Percentiles rank a stretch among this genome's conserved stretches.
phyloP scores from a whole-genome alignment of 2,113 vertebrate species.

The Ceyx melanurus region DNA sequence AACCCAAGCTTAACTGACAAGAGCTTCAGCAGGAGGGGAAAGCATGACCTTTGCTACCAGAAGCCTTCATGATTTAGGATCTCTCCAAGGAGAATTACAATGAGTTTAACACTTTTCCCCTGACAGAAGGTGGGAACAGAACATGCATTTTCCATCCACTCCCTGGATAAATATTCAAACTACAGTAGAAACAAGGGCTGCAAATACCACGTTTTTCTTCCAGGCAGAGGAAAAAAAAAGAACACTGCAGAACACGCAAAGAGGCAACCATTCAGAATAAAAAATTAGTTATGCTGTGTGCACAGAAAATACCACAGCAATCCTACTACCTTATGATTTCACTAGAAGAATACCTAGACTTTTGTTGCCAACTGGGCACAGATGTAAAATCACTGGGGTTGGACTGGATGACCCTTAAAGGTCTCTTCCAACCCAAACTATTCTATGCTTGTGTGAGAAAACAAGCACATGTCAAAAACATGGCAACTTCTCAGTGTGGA shows the following conservation, averaged over 20 bases:
- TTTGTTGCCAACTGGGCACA: not conserved
- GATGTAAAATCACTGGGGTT: not conserved
- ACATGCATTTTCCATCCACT: not conserved
- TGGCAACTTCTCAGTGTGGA: not conserved
- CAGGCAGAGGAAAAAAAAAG: fast-evolving
- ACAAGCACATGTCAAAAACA: not conserved
- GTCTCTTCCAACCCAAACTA: not conserved
- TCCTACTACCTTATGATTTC: not conserved
- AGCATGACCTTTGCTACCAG: not conserved
- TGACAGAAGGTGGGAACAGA: not conserved
- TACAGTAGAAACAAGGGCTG: not conserved
- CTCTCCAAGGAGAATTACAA: not conserved
- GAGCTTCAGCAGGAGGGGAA: not conserved
- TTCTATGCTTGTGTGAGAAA: not conserved
- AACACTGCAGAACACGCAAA: not conserved
- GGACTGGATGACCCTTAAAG: not conserved
- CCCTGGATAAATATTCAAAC: not conserved
- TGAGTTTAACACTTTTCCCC: not conserved
- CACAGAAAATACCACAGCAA: not conserved
- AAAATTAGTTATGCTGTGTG: not conserved
- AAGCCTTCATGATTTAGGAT: not conserved
- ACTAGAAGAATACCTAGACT: not conserved
- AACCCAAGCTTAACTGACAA: not conserved
- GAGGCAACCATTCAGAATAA: not conserved
- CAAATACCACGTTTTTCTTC: not conserved